phyloP scores from a whole-genome alignment of 2,797 vertebrate species.

The Eulemur rubriventer region DNA sequence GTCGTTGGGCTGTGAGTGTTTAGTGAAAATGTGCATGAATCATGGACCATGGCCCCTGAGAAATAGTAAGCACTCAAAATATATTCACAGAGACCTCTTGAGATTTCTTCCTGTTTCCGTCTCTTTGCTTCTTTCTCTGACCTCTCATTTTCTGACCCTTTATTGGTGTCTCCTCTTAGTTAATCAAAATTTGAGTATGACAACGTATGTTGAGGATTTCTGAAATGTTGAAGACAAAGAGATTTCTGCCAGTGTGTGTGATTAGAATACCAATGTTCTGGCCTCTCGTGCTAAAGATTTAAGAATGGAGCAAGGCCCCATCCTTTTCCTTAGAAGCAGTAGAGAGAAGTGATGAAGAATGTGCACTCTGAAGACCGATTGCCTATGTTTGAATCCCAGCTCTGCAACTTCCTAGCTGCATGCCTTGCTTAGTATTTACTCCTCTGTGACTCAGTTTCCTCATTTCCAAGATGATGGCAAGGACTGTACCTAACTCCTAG shows the following conservation, averaged over 20 bases:
- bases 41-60: neutral
- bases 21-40: neutral
- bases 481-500: neutral
- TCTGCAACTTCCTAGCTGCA: neutral
- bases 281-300: neutral
- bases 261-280: neutral
- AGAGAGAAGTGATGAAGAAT: neutral
- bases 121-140: neutral
- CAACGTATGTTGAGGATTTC: neutral
- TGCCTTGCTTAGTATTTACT: neutral
- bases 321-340: neutral
- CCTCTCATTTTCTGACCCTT: neutral
- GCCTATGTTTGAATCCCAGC: neutral
- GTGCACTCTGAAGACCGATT: neutral
- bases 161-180: neutral
- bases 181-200: neutral
- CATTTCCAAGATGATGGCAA: neutral
- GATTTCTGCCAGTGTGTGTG: too few species aligned
- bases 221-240: neutral
- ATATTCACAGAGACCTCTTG: neutral
- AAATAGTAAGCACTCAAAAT: neutral
- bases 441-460: neutral
- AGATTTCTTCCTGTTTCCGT: neutral
- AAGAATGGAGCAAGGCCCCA: accelerated
- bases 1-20: neutral